Percentiles rank a stretch among this genome's conserved stretches.
Conservation (phyloP, 2,888 invertebrate genomes). For the Nowickia ferox region DNA sequence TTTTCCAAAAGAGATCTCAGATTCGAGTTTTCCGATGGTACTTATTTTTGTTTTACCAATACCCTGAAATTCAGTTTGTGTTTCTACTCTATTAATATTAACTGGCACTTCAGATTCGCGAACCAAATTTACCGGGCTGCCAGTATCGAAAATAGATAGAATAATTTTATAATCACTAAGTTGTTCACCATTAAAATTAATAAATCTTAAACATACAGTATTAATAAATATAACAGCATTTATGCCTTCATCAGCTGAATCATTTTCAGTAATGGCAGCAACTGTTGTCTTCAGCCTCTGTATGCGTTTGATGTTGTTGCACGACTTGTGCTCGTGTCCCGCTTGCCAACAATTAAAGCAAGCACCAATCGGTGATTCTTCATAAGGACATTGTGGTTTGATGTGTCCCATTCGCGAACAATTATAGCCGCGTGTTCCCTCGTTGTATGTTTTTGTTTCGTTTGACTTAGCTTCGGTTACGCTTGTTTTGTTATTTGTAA, state of each 20-base stretch:
- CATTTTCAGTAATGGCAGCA: neutral
- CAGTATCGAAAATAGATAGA: conserved; percentile 59
- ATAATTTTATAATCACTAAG: conserved; percentile 28
- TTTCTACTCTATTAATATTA: conserved; percentile 29
- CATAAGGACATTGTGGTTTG: conserved; percentile 50
- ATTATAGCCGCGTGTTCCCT: conserved; percentile 30
- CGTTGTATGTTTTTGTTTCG: conserved; percentile 30
- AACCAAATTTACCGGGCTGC: conserved; percentile 61
- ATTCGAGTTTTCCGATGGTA: conserved; percentile 44
- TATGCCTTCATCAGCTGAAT: conserved; percentile 7
- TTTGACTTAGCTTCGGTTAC: conserved; percentile 6
- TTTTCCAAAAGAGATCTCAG: conserved; percentile 35
- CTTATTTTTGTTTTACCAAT: conserved; percentile 46
- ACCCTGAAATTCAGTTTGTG: conserved; percentile 35
- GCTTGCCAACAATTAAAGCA: conserved; percentile 56
- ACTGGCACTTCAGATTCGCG: conserved; percentile 54
- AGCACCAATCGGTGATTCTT: conserved; percentile 42
- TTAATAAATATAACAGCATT: conserved; percentile 36
- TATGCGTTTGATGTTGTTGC: conserved; percentile 32
- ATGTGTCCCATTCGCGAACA: conserved; percentile 46
- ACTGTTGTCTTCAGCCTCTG: too few relatives aligned
- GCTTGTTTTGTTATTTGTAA: conserved; percentile 6
- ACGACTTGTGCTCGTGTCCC: conserved; percentile 49
- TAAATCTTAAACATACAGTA: conserved; percentile 44
- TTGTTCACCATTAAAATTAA: conserved; percentile 6